phyloP scores from a whole-genome alignment of 2,797 vertebrate genomes.

The Oreochromis mossambicus region DNA sequence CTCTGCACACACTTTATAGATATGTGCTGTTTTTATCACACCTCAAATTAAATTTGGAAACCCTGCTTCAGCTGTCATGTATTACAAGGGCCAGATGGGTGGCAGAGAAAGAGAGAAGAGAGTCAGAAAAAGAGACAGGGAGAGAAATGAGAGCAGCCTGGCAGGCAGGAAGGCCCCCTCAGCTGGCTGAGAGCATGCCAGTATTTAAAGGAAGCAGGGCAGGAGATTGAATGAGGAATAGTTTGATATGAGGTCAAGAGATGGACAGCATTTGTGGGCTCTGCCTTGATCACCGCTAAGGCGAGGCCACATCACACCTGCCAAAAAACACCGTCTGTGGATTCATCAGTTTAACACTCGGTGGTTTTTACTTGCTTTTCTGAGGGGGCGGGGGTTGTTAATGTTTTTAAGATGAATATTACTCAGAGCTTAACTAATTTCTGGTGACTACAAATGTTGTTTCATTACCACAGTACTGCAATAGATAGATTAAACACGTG shows the following conservation, averaged over 20 bases:
- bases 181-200: conserved; percentile 12
- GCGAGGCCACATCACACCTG: conserved; percentile 14
- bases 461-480: not conserved
- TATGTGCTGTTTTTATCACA: conserved; percentile 72
- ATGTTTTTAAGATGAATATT: not conserved
- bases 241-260: conserved; percentile 1
- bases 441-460: not conserved
- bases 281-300: not conserved
- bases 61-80: conserved; percentile 69
- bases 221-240: conserved; percentile 9
- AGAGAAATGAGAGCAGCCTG: not conserved
- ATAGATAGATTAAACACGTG: not conserved
- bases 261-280: not conserved
- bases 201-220: not conserved
- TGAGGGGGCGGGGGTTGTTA: not conserved
- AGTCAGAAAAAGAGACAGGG: not conserved
- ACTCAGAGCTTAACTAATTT: not conserved
- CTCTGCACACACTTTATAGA: conserved; percentile 65
- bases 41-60: conserved; percentile 72
- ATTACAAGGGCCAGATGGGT: conserved; percentile 69
- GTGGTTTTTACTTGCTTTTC: not conserved
- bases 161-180: not conserved
- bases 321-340: not conserved
- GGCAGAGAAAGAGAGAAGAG: conserved; percentile 37
- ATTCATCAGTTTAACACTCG: not conserved